A percentile compares a stretch with the other conserved stretches of the same genome.
phyloP scores from a whole-genome alignment of 2,113 vertebrate genomes.

The Pedetes capensis region DNA sequence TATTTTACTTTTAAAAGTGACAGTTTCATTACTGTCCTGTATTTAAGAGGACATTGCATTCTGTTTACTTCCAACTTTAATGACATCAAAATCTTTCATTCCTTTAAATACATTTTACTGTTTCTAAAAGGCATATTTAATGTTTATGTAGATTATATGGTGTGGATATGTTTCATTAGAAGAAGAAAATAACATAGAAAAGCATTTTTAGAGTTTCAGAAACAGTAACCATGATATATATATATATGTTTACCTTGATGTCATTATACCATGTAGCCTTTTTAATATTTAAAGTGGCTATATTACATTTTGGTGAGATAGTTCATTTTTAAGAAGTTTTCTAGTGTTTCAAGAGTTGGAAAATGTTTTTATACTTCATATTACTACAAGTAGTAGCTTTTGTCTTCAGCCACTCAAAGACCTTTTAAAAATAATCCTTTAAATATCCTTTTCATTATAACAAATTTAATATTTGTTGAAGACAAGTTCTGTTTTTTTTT shows the following conservation, averaged over 20 bases:
- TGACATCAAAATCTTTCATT: background rate
- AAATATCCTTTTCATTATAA: conserved; percentile 21
- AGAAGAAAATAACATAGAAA: conserved; percentile 26
- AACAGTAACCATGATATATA: background rate
- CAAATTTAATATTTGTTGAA: conserved; percentile 28
- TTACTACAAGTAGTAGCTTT: background rate
- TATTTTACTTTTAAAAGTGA: conserved; percentile 32
- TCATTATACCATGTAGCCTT: background rate
- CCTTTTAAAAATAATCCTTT: conserved; percentile 19
- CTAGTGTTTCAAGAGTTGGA: background rate
- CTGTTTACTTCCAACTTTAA: background rate
- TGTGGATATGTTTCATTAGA: conserved; percentile 6
- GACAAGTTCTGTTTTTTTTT: conserved; percentile 40
- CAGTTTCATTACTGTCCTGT: background rate
- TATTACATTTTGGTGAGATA: conserved; percentile 30
- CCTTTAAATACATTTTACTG: background rate
- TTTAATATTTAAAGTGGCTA: conserved; percentile 6
- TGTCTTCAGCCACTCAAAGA: background rate
- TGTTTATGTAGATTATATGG: background rate
- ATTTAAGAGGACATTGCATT: background rate
- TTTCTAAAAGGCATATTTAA: background rate
- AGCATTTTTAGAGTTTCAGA: background rate
- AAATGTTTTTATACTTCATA: background rate
- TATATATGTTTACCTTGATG: background rate
- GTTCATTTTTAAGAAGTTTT: conserved; percentile 11